Evolutionary conservation across 23 tunicate species (phyloP).

Genomic region (Aplidium turbinatum): DNA sequence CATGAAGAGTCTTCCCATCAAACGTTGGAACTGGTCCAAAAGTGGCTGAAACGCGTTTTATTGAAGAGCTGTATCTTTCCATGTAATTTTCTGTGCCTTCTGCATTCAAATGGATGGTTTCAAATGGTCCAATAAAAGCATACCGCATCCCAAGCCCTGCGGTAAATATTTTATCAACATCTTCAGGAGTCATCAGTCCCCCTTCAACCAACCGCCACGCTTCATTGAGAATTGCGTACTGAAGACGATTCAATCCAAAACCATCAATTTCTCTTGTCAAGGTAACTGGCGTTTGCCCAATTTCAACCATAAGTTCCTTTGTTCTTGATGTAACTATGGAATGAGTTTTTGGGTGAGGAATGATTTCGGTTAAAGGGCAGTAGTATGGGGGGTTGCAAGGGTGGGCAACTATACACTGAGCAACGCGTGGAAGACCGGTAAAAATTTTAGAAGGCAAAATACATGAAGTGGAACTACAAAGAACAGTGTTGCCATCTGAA

Average conservation of each 20-base stretch:
- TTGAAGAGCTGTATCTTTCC: slow-evolving; percentile 79
- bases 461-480: slow-evolving; percentile 90
- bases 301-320: slow-evolving; percentile 59
- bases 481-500: slow-evolving; percentile 48
- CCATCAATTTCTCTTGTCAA: slow-evolving; percentile 87
- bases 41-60: slow-evolving; percentile 59
- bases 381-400: slow-evolving; percentile 96
- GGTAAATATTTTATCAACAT: slow-evolving; percentile 91
- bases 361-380: slow-evolving; percentile 88
- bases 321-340: slow-evolving; percentile 35
- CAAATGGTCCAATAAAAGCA: slow-evolving; percentile 97
- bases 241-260: slow-evolving; percentile 84
- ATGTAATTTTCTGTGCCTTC: slow-evolving; percentile 89
- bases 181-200: slow-evolving; percentile 84
- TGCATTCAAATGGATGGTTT: slow-evolving; percentile 96
- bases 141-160: slow-evolving; percentile 86
- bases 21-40: slow-evolving; percentile 83
- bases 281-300: slow-evolving; percentile 85
- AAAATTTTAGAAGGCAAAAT: slow-evolving; percentile 86
- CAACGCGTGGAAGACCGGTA: slow-evolving; percentile 44
- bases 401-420: slow-evolving; percentile 85
- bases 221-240: slow-evolving; percentile 88
- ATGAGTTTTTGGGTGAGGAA: slow-evolving; percentile 85
- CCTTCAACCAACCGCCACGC: slow-evolving; percentile 84
- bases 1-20: slow-evolving; percentile 53